Base-by-base conservation (phyloP, 1,140 invertebrate species). In the Archivesica marissinica region DNA sequence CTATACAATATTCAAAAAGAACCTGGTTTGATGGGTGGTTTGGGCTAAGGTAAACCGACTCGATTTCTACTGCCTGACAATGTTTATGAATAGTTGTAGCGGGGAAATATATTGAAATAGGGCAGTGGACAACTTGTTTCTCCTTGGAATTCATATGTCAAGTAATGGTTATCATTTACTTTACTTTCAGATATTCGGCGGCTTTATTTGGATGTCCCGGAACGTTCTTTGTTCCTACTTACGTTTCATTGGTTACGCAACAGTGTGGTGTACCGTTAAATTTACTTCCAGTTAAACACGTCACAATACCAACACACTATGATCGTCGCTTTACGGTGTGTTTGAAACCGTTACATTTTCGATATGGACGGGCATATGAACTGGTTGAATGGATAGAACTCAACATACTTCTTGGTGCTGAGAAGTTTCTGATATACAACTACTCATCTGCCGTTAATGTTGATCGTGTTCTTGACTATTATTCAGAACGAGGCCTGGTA, bases 301-400 rank as follows among this genome's bases (percentile, higher is more conserved):
- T 30, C 17, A 20, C 44, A 15, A 23, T 35, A n/a, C n/a, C 33
- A 28, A 17, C 47, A 23, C 28, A 72, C 25, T 38, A 39, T 41
- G 61, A 15, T 6, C 28, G 38, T 15, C 72, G 88, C 2, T 96
- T 99, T 33, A 97, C 96, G 2, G 96, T 99, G n/a, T 99, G 98
- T 93, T 97, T 99, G 15, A 98, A 99, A 89, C 98, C 98, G 0
- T 95, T 99, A 47, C 98, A 99, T 93, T 98, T 97, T 90, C 95
- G 96, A 86, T 99, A 98, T 93, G 96, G 98, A 91, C 95, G 96
- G 89, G 87, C 89, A 28, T 86, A 94, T 56, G 97, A 98, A 94
- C 94, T 99, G 82, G 95, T 99, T 79, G 98, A 99, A 94, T 99
- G 98, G 95, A 96, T 99, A 82, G 98, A 99, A 94, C 94, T 99